These are phyloP conservation scores for Dendrolimus punctatus DNA, from an alignment of 1,140 invertebrate species.

Conservation along the genomic window DNA sequence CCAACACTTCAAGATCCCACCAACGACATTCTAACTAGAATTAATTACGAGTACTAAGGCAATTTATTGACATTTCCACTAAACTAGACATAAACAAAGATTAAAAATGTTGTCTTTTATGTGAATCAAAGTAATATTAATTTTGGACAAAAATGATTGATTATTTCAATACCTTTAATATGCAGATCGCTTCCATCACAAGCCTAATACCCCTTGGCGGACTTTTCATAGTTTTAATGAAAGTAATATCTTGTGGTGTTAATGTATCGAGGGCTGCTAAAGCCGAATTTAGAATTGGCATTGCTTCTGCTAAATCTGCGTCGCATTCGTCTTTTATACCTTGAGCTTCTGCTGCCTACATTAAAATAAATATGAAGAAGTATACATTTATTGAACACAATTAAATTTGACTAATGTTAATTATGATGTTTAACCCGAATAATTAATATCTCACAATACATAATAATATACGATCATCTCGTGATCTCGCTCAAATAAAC, in stretches of 20 bases:
- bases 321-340: conserved; percentile 98
- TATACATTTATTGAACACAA: not conserved
- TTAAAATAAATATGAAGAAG: conserved; percentile 2
- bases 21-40: too few relatives aligned
- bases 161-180: conserved; percentile 81
- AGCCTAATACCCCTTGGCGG: conserved; percentile 94
- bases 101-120: too few relatives aligned
- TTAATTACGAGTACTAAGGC: too few relatives aligned
- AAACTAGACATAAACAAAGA: too few relatives aligned
- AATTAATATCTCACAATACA: too few relatives aligned
- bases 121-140: too few relatives aligned
- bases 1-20: too few relatives aligned
- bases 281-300: conserved; percentile 94
- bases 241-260: conserved; percentile 92
- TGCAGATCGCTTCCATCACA: conserved; percentile 97
- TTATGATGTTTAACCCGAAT: not conserved
- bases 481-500: too few relatives aligned
- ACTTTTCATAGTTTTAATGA: conserved; percentile 98
- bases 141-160: too few relatives aligned
- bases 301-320: conserved; percentile 91
- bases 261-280: conserved; percentile 92
- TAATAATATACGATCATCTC: too few relatives aligned
- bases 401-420: not conserved
- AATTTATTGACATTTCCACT: too few relatives aligned
- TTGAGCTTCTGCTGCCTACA: conserved; percentile 80